Evolutionary conservation across 2,797 vertebrate genomes (phyloP), one percentile per base, ranked within the genome.

Genomic region (Labeo calbasu): DNA sequence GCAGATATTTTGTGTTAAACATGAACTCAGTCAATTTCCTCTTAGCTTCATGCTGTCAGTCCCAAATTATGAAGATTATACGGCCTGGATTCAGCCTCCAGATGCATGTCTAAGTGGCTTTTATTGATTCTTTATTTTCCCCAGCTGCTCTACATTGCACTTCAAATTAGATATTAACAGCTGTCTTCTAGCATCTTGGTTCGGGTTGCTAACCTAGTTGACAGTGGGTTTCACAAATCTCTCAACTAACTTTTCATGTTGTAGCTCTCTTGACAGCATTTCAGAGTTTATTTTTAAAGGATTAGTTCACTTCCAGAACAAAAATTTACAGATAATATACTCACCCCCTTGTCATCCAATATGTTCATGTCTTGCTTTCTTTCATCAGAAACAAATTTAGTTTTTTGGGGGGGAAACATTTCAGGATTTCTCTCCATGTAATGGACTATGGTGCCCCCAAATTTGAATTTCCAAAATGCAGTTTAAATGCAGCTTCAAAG

Each of bases 1-100:
- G 46, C 32, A 69, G 50, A 73, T 36, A 78, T 63, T 32, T 73
- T n/a, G 66, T 43, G 21, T 69, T 40, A 40, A 36, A n/a, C 72
- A 36, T 36, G 21, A 40, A n/a, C 19, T 76, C 51, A 53, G 11
- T 32, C 5, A 5, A 36, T 75, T 36, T 75, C 11, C 50, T 36
- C 11, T 50, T 72, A 76, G 72, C 19, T 40, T 57, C 50, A 53
- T 36, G 72, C 50, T 55, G 72, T 75, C 48, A 73, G 0, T 53
- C 12, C 12, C 12, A 55, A 57, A 76, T 76, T 40, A 57, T 57
- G 3, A 40, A 76, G 19, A 76, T 40, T 57, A n/a, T 57, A 36
- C 1, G 19, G 12, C 19, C 11, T n/a, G 28, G 19, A 55, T 75
- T 55, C 36, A 28, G 28, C 51, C 21, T 57, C 28, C 0, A 0